Evolutionary conservation across 2,888 invertebrate genomes (phyloP), one percentile per base, ranked within the genome.

Genomic region (Ennomos erosarius): DNA sequence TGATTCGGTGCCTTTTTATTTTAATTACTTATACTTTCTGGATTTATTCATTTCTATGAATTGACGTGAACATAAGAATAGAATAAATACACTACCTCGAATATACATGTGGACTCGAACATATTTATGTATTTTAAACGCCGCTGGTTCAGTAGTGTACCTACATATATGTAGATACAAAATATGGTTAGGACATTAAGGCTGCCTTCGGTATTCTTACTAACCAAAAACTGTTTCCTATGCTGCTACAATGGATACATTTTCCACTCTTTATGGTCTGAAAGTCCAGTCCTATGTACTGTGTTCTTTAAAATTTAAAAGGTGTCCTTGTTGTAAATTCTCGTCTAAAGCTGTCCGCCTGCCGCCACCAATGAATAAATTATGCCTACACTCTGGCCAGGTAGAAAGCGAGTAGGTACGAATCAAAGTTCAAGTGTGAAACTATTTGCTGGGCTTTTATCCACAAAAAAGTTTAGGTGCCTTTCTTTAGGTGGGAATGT

Each of bases 241-340:
- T 79, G 81, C 78, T 44, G 35, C 43, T 34, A 75, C 71, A 82
- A 74, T 78, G 77, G 83, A 87, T 84, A 88, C 85, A 88, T 85
- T 89, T 87, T 84, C 81, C 85, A 84, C 81, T 84, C 84, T 87
- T 89, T 88, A 87, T 81, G 74, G 81, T 78, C 79, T 80, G 82
- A 85, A 84, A 87, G 78, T 79, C 81, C 79, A 77, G 73, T 79
- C 82, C 85, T 86, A 85, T 88, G 87, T 88, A 84, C 85, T 78
- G 78, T 59, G 75, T 75, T 85, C 84, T 84, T 87, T 82, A 84
- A 87, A 88, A 82, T 88, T 88, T 88, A 86, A 88, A 88, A 84
- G 78, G 82, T 79, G 78, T 82, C 81, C 81, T 83, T 70, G 85
- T 80, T 76, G 83, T 86, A 85, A 87, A 87, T 85, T 84, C 75